phyloP scores from a whole-genome alignment of 1,140 invertebrate genomes.

The Drosophila baimaii region DNA sequence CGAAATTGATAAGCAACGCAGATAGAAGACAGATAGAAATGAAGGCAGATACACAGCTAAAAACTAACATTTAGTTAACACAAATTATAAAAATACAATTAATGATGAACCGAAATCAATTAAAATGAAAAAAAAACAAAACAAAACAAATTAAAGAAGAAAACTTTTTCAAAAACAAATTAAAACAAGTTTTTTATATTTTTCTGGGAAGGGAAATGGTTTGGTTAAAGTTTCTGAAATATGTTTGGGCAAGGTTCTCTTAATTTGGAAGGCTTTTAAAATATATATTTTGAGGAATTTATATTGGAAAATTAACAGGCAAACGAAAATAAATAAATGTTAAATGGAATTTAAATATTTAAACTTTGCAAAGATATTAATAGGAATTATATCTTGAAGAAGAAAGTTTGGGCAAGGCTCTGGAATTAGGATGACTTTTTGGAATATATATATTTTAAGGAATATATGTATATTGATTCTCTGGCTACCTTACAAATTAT shows the following conservation, averaged over 20 bases:
- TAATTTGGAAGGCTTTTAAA: neutral
- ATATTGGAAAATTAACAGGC: too few species aligned
- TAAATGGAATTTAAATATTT: too few species aligned
- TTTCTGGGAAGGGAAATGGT: neutral
- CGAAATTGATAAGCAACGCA: slow-evolving; percentile 67
- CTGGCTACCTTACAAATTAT: too few species aligned
- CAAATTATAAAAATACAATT: slow-evolving; percentile 82
- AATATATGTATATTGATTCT: too few species aligned
- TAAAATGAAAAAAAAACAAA: slow-evolving; percentile 68
- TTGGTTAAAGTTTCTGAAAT: neutral
- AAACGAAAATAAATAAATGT: too few species aligned
- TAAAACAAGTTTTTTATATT: slow-evolving; percentile 18
- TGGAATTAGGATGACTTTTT: too few species aligned
- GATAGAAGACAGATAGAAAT: slow-evolving; percentile 29
- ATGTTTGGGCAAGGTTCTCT: neutral
- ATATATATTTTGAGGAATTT: neutral
- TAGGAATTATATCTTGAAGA: too few species aligned
- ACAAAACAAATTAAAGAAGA: slow-evolving; percentile 58
- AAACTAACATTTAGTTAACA: slow-evolving; percentile 81
- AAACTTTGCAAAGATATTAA: too few species aligned
- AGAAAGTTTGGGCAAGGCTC: too few species aligned
- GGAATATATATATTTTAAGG: too few species aligned
- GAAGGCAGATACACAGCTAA: slow-evolving; percentile 31
- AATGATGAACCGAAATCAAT: slow-evolving; percentile 80
- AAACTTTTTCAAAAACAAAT: slow-evolving; percentile 67